Conservation (phyloP, 2,113 vertebrate species). For the Sinocyclocheilus maitianheensis region DNA sequence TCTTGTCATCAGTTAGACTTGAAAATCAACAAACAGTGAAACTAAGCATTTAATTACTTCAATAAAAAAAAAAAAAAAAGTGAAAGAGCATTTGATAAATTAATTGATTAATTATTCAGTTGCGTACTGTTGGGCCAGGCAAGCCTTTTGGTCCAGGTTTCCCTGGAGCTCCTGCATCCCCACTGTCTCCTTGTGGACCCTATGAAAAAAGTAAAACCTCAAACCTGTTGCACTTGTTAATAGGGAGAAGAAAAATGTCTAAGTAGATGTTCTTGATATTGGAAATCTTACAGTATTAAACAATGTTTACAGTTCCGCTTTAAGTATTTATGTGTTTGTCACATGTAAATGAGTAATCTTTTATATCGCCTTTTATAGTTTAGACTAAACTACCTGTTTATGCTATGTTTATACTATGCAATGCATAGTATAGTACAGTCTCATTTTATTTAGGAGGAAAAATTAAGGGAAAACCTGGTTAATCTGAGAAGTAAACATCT, state of each 20-base stretch:
- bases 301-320: neutral
- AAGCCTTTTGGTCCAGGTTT: slow-evolving; percentile 73
- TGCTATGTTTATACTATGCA: neutral
- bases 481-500: neutral
- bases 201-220: slow-evolving; percentile 45
- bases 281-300: neutral
- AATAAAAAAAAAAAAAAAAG: no score
- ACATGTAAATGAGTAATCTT: neutral
- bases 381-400: neutral
- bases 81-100: neutral
- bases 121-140: slow-evolving; percentile 69
- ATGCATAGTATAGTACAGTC: neutral
- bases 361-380: neutral
- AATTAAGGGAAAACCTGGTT: no score
- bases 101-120: neutral
- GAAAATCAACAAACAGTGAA: neutral
- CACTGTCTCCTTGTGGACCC: slow-evolving; percentile 72
- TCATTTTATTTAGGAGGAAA: neutral
- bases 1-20: neutral
- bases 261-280: neutral
- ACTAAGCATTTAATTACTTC: neutral
- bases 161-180: slow-evolving; percentile 73
- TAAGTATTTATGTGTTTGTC: no score
- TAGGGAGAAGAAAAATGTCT: neutral
- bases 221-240: neutral